Evolutionary conservation across 2,888 invertebrate genomes (phyloP).

Genomic region (Eutolmus rufibarbis): DNA sequence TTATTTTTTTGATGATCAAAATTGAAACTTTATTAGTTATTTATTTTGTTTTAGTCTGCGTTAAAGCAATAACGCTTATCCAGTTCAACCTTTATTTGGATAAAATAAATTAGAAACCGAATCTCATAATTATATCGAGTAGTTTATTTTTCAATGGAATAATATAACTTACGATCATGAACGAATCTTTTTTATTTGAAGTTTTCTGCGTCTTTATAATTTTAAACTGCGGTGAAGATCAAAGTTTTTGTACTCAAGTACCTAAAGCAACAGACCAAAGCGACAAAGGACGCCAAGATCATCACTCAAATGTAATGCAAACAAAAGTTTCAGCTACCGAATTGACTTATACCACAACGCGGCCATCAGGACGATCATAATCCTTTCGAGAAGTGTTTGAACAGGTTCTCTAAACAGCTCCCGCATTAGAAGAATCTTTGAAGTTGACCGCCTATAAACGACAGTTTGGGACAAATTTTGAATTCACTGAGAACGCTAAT

Average conservation of each 20-base stretch:
- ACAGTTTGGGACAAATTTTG: background rate
- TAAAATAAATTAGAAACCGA: too few relatives aligned
- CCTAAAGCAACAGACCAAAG: background rate
- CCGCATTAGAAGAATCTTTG: background rate
- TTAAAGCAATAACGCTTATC: too few relatives aligned
- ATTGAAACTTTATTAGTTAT: too few relatives aligned
- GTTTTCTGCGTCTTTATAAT: background rate
- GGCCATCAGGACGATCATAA: background rate
- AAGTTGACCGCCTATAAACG: slow-evolving; percentile 12
- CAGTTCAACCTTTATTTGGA: too few relatives aligned
- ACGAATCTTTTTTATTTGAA: too few relatives aligned
- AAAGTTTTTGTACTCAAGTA: background rate
- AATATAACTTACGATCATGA: background rate
- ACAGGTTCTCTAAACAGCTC: background rate
- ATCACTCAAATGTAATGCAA: background rate
- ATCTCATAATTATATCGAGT: too few relatives aligned
- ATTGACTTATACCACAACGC: background rate
- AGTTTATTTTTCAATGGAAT: too few relatives aligned
- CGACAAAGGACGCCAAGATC: background rate
- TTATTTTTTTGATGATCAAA: too few relatives aligned
- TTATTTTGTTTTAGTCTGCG: too few relatives aligned
- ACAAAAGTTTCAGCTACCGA: background rate
- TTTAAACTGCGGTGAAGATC: background rate
- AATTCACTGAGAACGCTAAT: slow-evolving; percentile 15
- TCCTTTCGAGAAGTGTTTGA: slow-evolving; percentile 28